A percentile compares a stretch with the other conserved stretches of the same genome.
Conservation (phyloP, 2,113 vertebrate genomes). For the Origma solitaria region DNA sequence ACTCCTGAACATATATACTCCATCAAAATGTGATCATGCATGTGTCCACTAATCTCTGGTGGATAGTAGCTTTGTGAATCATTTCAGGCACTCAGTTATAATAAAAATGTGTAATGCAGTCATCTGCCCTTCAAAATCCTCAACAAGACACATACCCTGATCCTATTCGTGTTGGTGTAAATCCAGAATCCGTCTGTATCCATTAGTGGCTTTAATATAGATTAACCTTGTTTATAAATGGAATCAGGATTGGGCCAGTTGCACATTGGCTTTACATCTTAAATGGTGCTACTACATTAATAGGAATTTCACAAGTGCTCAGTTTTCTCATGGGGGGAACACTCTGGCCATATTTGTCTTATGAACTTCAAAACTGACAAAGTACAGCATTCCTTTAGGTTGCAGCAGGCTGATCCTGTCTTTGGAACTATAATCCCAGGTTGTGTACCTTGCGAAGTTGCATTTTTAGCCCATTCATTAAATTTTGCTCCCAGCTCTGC, state of each 20-base stretch:
- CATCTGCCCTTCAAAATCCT: not conserved
- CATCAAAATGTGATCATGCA: not conserved
- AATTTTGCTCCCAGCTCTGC: not conserved
- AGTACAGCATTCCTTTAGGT: not conserved
- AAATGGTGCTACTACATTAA: not conserved
- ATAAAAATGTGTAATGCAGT: not conserved
- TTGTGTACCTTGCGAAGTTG: not conserved
- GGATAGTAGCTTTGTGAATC: not conserved
- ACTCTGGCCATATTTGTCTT: not conserved
- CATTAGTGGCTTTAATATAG: not conserved
- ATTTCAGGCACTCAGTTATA: not conserved
- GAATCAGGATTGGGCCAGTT: not conserved
- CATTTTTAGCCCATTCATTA: not conserved
- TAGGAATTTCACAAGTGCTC: not conserved
- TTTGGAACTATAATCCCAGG: not conserved
- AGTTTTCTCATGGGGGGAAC: not conserved
- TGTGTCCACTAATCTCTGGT: not conserved
- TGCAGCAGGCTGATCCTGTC: not conserved
- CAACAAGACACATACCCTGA: not conserved
- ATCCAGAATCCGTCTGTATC: not conserved
- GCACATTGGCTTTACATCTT: not conserved
- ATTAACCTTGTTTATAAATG: not conserved
- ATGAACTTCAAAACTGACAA: not conserved
- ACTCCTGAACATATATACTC: not conserved
- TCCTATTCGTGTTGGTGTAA: not conserved